Evolutionary conservation across 2,113 vertebrate genomes (phyloP), one percentile per base, ranked within the genome.

Genomic region (Merops nubicus): DNA sequence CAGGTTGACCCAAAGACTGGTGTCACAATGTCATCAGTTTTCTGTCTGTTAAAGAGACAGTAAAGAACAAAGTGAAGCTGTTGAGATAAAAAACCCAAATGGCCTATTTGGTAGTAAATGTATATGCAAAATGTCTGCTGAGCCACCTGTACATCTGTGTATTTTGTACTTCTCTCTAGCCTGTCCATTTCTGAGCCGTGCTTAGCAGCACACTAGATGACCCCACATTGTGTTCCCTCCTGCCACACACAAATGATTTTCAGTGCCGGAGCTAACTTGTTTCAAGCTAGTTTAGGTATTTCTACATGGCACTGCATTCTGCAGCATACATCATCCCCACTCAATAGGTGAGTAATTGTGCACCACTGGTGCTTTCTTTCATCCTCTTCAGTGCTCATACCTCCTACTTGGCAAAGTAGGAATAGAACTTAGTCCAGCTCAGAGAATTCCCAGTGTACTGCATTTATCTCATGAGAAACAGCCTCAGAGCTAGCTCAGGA

Each of bases 171-270:
- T 88, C 56, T 33, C 42, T 54, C 25, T 14, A 59, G 8, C 8
- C 22, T 59, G 22, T 23, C 33, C 4, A 5, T n/a, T 69, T 70
- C 2, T 51, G 33, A 82, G 40, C 70, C 22, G 15, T n/a, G 21
- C 18, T 80, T 42, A 68, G 67, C 14, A 69, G 33, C 33, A 31
- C 20, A 54, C 18, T 59, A 38, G 45, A 43, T n/a, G 3, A 87
- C 13, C 29, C 29, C 20, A 17, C 0, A 0, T 28, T 51, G 3
- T 77, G 18, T 42, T 53, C 23, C 31, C 6, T 84, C 22, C 60
- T 84, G 38, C 19, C 56, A 54, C 42, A 65, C 40, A 51, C 16
- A 62, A 73, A n/a, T 6, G 6, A 33, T 59, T 54, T n/a, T 28
- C 42, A 63, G 13, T 33, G 33, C 38, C 64, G 42, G 28, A 74